Conservation (phyloP, 2,888 invertebrate genomes). For the Hemithea aestivaria region DNA sequence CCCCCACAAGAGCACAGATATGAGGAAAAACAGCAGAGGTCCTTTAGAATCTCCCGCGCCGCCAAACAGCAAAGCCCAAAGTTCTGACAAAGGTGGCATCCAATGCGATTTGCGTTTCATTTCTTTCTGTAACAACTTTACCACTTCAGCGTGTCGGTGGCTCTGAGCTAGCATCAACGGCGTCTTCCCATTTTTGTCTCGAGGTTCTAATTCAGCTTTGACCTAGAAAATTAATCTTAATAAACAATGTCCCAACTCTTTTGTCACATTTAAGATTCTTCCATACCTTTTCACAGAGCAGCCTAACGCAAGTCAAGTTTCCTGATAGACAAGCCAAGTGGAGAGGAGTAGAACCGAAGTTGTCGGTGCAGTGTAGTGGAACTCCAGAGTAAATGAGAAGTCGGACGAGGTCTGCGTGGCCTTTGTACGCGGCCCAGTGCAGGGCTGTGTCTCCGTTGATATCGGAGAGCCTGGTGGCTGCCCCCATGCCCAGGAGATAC, state of each 20-base stretch:
- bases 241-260: too few species aligned
- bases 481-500: slow-evolving; percentile 93
- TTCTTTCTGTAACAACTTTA: slow-evolving; percentile 88
- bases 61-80: slow-evolving; percentile 93
- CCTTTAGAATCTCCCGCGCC: slow-evolving; percentile 95
- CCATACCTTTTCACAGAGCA: slow-evolving; percentile 90
- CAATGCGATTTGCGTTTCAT: slow-evolving; percentile 90
- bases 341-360: slow-evolving; percentile 94
- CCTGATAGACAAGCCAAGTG: slow-evolving; percentile 94
- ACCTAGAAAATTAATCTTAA: slow-evolving; percentile 73
- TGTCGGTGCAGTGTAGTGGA: slow-evolving; percentile 92
- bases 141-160: slow-evolving; percentile 91
- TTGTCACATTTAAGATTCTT: too few species aligned
- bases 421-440: slow-evolving; percentile 97
- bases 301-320: slow-evolving; percentile 90
- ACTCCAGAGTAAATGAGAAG: slow-evolving; percentile 94
- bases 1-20: slow-evolving; percentile 92
- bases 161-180: slow-evolving; percentile 93
- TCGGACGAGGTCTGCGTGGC: slow-evolving; percentile 91
- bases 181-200: slow-evolving; percentile 95
- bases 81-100: slow-evolving; percentile 92
- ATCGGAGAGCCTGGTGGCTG: slow-evolving; percentile 90
- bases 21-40: slow-evolving; percentile 90
- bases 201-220: slow-evolving; percentile 90
- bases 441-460: slow-evolving; percentile 95